Base-by-base conservation (phyloP, 1,140 invertebrate genomes). In the Drosophila nebulosa region DNA sequence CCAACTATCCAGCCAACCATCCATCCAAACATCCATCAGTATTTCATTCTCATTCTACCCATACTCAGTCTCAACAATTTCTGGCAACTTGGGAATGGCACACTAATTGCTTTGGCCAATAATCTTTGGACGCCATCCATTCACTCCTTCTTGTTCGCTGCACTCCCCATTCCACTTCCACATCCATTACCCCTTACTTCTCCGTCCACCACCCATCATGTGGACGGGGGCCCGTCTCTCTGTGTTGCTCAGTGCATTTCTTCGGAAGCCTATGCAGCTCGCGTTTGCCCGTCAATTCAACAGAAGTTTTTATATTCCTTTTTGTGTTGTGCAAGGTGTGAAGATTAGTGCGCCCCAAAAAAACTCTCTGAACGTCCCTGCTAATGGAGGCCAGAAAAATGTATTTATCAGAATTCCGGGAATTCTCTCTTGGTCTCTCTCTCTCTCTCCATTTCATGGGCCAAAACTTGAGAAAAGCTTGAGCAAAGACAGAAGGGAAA, bases 41-140 rank as follows among this genome's bases (percentile, higher is more conserved):
- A 46, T 46, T 46, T 42, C 14, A 46, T 46, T 7, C 39, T 46
- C 39, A 46, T 46, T 46, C 39, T 46, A 9, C 39, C 12, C 39
- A 32, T 46, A 21, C 16, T 10, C 7, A 46, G 9, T 16, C 39
- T 46, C 6, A 46, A 46, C 39, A 68, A 66, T 78, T 86, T 86
- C 77, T 86, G 66, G 55, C 63, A 83, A 84, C 74, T 74, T 52
- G 46, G 35, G 63, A 61, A 59, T 65, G 35, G 63, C 24, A 64
- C 64, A 78, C 83, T 86, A 86, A 86, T 86, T 86, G 83, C 21
- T 76, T 83, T 64, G 63, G 53, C 62, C 83, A 86, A 86, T 78
- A 86, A 22, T 57, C 60, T 57, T 46, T 42, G 57, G 39, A 14
- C 55, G 27, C 50, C 67, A 74, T 74, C 65, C 70, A 81, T 42